Evolutionary conservation across 2,888 invertebrate species (phyloP).

Genomic region (Spicauda simplicius): DNA sequence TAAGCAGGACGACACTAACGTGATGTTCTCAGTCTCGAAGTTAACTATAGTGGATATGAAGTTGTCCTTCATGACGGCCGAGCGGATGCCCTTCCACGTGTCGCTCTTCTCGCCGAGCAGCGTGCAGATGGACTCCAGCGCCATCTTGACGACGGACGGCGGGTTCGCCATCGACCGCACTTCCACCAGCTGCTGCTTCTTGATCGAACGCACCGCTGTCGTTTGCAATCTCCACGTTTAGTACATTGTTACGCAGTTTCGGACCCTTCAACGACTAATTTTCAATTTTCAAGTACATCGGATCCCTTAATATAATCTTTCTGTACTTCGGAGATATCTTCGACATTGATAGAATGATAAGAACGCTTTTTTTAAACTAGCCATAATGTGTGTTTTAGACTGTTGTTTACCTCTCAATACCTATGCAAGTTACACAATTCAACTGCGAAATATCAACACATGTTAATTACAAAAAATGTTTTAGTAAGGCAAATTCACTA

Average conservation of each 20-base stretch:
- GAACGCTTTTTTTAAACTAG: conserved; percentile 1
- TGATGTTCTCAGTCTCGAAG: conserved; percentile 96
- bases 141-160: conserved; percentile 98
- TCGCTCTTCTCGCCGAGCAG: conserved; percentile 98
- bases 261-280: neutral
- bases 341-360: neutral
- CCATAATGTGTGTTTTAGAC: conserved; percentile 13
- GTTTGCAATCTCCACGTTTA: conserved; percentile 39
- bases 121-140: conserved; percentile 99
- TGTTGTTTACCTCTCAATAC: conserved; percentile 31
- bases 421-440: conserved; percentile 29
- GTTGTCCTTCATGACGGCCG: conserved; percentile 99
- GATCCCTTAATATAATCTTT: neutral
- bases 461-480: conserved; percentile 28
- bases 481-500: conserved; percentile 25
- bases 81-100: conserved; percentile 98
- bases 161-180: conserved; percentile 99
- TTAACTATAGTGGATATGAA: conserved; percentile 98
- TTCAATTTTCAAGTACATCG: neutral
- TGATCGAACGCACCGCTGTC: conserved; percentile 99
- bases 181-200: conserved; percentile 99
- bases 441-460: conserved; percentile 37
- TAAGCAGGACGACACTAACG: conserved; percentile 87
- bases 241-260: neutral
- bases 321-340: neutral